Percentiles rank a stretch among this genome's conserved stretches.
Evolutionary conservation across 2,113 vertebrate genomes (phyloP).

Genomic region (Myrmophylax atrothorax): DNA sequence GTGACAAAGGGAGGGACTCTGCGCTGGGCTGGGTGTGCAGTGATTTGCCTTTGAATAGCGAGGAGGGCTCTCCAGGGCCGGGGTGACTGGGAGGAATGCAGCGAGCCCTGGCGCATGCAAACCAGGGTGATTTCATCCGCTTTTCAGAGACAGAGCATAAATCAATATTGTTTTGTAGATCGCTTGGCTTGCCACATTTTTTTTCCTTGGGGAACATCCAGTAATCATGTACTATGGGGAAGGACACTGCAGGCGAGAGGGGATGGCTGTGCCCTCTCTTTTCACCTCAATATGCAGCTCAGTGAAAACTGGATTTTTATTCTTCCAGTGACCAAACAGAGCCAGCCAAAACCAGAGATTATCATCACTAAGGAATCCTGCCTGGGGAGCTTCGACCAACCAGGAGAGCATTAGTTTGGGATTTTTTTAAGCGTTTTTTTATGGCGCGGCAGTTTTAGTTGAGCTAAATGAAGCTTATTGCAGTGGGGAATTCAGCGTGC

Average conservation of each 20-base stretch:
- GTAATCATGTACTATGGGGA: background rate
- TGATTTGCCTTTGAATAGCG: background rate
- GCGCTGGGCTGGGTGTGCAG: background rate
- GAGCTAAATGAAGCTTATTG: slow-evolving; percentile 73
- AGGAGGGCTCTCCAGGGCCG: background rate
- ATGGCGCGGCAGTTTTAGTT: slow-evolving; percentile 69
- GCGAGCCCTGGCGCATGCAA: background rate
- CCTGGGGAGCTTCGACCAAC: slow-evolving; percentile 68
- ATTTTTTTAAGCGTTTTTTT: slow-evolving; percentile 44
- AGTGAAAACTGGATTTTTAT: slow-evolving; percentile 44
- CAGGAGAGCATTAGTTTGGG: slow-evolving; percentile 71
- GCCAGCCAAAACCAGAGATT: slow-evolving; percentile 68
- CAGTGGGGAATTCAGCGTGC: slow-evolving; percentile 71
- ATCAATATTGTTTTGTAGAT: slow-evolving; percentile 38
- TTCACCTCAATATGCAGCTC: background rate
- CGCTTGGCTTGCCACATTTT: background rate
- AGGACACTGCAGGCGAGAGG: background rate
- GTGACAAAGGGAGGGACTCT: background rate
- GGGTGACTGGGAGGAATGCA: background rate
- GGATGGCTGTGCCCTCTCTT: slow-evolving; percentile 1
- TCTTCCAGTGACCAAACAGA: slow-evolving; percentile 57
- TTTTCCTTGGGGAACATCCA: background rate
- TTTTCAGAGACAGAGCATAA: background rate
- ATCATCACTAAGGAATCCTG: slow-evolving; percentile 71
- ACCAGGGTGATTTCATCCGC: background rate